Conservation (phyloP, 2,113 vertebrate species). For the Mystacornis crossleyi region DNA sequence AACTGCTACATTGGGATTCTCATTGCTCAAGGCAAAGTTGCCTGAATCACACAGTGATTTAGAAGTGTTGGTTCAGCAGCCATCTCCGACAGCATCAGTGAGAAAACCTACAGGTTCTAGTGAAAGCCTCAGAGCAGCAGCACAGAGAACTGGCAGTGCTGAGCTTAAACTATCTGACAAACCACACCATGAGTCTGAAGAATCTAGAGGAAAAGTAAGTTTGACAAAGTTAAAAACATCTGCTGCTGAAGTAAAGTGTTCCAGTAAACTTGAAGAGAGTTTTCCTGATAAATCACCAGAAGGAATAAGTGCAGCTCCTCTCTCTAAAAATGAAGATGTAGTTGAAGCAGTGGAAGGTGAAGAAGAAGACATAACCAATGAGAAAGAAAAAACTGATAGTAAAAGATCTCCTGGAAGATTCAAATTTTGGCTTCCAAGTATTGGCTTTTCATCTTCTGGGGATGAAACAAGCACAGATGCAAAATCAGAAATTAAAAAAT, state of each 20-base stretch:
- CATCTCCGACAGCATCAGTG: background rate
- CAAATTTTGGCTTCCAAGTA: constrained; percentile 73
- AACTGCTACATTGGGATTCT: constrained; percentile 72
- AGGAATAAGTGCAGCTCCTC: background rate
- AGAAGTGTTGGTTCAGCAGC: background rate
- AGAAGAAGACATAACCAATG: background rate
- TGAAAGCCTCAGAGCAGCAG: background rate
- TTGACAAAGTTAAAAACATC: background rate
- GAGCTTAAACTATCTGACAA: background rate
- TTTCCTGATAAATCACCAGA: constrained; percentile 11
- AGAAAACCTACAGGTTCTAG: background rate
- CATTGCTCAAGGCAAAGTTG: constrained; percentile 66
- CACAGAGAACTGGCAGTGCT: background rate
- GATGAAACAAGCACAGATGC: constrained; percentile 3
- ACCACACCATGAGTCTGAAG: background rate
- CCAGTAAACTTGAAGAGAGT: background rate
- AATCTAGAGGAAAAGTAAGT: background rate
- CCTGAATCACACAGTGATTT: constrained; percentile 36
- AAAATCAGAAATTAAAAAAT: background rate
- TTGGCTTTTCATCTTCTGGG: constrained; percentile 72
- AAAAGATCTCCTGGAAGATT: constrained; percentile 65
- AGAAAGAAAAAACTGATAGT: constrained; percentile 25
- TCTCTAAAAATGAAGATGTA: background rate
- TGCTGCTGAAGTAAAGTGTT: background rate
- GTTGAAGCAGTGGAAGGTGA: background rate